Conservation (phyloP, 53 echinoderm and acorn worm genomes). For the Holothuria scabra region DNA sequence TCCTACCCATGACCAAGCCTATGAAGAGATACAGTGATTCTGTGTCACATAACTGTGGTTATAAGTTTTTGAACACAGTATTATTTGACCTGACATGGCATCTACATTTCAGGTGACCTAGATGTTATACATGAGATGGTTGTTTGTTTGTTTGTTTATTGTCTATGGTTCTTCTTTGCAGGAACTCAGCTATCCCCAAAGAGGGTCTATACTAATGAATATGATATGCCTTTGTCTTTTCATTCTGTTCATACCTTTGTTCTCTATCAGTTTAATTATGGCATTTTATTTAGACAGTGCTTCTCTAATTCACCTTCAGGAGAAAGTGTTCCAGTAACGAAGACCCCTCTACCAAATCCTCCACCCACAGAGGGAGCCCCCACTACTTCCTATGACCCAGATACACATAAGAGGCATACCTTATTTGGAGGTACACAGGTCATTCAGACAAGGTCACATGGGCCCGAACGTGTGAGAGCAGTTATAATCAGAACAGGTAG, state of each 20-base stretch:
- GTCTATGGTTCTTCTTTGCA: too few species aligned
- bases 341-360: slow-evolving; percentile 81
- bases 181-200: too few species aligned
- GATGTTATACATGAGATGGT: too few species aligned
- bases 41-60: too few species aligned
- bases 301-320: slow-evolving; percentile 48
- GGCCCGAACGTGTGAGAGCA: slow-evolving; percentile 73
- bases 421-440: slow-evolving; percentile 90
- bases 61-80: too few species aligned
- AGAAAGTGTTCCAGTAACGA: slow-evolving; percentile 94
- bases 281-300: not conserved
- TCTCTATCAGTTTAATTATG: too few species aligned
- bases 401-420: slow-evolving; percentile 86
- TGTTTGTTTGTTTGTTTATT: too few species aligned
- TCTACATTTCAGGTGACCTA: too few species aligned
- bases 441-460: slow-evolving; percentile 91
- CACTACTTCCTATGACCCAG: slow-evolving; percentile 56
- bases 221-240: not conserved
- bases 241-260: not conserved
- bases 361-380: slow-evolving; percentile 55
- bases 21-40: too few species aligned
- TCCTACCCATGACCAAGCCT: too few species aligned
- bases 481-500: slow-evolving; percentile 85
- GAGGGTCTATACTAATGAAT: too few species aligned
- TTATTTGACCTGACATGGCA: too few species aligned